Evolutionary conservation across 2,113 vertebrate species (phyloP).

Genomic region (Trochalopteron elliotii): DNA sequence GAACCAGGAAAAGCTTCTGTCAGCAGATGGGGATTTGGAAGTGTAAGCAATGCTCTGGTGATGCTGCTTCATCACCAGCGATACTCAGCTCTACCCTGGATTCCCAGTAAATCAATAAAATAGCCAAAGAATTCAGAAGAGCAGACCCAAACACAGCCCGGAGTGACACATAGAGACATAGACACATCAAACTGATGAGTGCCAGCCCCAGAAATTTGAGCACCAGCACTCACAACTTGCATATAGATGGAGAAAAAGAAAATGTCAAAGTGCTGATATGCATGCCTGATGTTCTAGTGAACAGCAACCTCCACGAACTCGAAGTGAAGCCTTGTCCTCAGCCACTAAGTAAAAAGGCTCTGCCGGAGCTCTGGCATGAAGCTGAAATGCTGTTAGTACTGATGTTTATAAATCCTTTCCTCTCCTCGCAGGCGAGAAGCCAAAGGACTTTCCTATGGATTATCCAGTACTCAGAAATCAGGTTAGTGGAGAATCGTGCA

Average conservation of each 20-base stretch:
- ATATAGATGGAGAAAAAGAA: not conserved
- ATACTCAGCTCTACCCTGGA: not conserved
- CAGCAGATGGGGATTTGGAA: not conserved
- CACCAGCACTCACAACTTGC: not conserved
- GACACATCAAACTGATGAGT: not conserved
- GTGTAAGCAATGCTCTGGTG: not conserved
- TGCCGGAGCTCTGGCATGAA: not conserved
- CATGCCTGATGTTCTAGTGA: not conserved
- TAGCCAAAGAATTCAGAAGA: not conserved
- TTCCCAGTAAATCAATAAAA: not conserved
- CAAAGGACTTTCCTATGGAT: constrained; percentile 76
- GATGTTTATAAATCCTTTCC: constrained; percentile 22
- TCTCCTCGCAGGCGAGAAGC: constrained; percentile 77
- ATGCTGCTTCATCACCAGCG: not conserved
- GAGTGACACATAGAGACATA: not conserved
- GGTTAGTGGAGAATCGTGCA: constrained; percentile 69
- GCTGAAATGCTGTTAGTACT: not conserved
- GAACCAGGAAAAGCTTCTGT: not conserved
- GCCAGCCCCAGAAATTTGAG: not conserved
- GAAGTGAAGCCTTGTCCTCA: not conserved
- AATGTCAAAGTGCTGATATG: not conserved
- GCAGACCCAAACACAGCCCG: not conserved
- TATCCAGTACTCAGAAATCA: constrained; percentile 76
- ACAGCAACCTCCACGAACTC: not conserved
- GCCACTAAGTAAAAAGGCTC: not conserved